phyloP scores from a whole-genome alignment of 2,797 vertebrate genomes.

The Leptodactylus fallax region DNA sequence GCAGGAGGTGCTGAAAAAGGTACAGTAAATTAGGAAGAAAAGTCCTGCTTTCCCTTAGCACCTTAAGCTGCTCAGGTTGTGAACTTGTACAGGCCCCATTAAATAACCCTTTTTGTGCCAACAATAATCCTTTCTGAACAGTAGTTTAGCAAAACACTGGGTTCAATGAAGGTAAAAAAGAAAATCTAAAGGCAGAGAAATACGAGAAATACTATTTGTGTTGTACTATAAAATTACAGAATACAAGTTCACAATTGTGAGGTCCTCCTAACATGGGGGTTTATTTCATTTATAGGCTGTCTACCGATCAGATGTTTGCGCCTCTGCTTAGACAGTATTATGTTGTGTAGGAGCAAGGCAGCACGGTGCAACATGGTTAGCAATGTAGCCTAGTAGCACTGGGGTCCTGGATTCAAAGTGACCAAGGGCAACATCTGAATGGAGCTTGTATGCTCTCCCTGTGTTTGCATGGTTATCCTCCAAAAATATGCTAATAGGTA shows the following conservation, averaged over 20 bases:
- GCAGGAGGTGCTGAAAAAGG: conserved; percentile 36
- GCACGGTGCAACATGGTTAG: no score
- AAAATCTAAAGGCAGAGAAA: not conserved
- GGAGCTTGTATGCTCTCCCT: no score
- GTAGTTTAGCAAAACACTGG: conserved; percentile 23
- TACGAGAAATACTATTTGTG: not conserved
- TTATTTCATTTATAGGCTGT: not conserved
- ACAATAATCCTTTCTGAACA: conserved; percentile 9
- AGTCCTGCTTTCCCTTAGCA: conserved; percentile 41
- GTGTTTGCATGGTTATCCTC: no score
- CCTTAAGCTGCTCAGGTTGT: conserved; percentile 17
- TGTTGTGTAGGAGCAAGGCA: no score
- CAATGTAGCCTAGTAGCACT: no score
- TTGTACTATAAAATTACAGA: not conserved
- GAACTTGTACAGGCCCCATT: not conserved
- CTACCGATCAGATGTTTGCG: no score
- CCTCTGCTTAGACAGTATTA: no score
- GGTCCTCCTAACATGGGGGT: not conserved
- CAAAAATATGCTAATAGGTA: no score
- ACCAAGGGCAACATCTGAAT: no score
- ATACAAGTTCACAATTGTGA: not conserved
- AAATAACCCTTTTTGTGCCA: conserved; percentile 18
- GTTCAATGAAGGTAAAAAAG: conserved; percentile 9
- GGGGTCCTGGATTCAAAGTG: no score
- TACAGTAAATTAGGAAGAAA: conserved; percentile 19